phyloP scores from a whole-genome alignment of 2,113 vertebrate genomes.

The Alosa alosa region DNA sequence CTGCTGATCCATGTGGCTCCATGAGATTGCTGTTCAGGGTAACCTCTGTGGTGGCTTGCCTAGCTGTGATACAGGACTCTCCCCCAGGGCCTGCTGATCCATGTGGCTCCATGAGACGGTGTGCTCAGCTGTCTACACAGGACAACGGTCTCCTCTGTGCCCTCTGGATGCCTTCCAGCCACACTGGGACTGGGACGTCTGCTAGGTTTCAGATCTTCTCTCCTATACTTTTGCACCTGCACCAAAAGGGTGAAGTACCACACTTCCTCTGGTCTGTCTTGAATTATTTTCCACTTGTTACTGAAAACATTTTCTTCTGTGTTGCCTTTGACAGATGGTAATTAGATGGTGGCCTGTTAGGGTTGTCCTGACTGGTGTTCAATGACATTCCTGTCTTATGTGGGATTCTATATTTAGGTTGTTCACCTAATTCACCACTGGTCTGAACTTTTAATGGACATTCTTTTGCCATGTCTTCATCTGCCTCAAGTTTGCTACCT shows the following conservation, averaged over 20 bases:
- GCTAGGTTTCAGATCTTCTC: not conserved
- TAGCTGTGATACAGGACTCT: not conserved
- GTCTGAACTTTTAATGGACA: no score
- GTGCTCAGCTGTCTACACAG: not conserved
- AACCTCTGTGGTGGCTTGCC: not conserved
- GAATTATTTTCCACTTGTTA: not conserved
- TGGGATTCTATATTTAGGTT: not conserved
- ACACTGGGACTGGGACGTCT: not conserved
- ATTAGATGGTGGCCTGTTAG: not conserved
- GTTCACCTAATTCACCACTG: no score
- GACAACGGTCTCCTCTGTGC: not conserved
- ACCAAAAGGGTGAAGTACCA: not conserved
- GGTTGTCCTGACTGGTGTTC: not conserved
- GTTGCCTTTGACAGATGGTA: not conserved
- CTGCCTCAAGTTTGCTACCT: not conserved
- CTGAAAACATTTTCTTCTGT: not conserved
- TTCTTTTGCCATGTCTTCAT: no score
- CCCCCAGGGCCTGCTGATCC: not conserved
- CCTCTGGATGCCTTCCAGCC: slow-evolving; percentile 2
- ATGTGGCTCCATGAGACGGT: not conserved
- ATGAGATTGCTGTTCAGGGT: not conserved
- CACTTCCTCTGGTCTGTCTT: not conserved
- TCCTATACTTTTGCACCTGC: not conserved
- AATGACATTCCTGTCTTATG: not conserved
- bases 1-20: not conserved